A percentile compares a stretch with the other conserved stretches of the same genome.
These are phyloP conservation scores for Hyperoplus immaculatus DNA, from an alignment of 2,797 vertebrate species.

Conservation along the genomic window DNA sequence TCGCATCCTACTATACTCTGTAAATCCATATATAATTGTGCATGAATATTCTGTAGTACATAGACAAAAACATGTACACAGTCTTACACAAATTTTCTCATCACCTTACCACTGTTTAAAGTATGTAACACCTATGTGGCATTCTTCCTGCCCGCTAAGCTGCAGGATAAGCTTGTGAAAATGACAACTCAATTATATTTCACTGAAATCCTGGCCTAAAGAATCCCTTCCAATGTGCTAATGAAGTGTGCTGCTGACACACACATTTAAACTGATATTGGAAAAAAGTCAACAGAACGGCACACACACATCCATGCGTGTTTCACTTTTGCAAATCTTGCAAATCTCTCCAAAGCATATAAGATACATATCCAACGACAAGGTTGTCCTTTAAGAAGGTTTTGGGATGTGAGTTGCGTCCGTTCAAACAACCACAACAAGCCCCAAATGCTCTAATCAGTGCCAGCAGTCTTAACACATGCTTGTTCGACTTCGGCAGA, in stretches of 20 bases:
- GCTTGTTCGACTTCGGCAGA: conserved; percentile 60
- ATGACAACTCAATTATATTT: conserved; percentile 64
- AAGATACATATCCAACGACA: conserved; percentile 47
- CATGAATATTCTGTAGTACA: neutral
- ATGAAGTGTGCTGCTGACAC: conserved; percentile 23
- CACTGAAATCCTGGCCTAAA: conserved; percentile 45
- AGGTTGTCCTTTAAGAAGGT: conserved; percentile 60
- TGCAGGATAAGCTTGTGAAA: conserved; percentile 58
- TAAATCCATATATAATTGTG: neutral
- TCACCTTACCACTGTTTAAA: conserved; percentile 16
- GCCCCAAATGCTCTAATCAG: conserved; percentile 72
- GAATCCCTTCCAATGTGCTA: conserved; percentile 44
- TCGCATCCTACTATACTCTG: neutral
- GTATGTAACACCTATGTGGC: conserved; percentile 55
- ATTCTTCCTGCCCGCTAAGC: conserved; percentile 51
- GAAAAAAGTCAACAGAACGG: conserved; percentile 19
- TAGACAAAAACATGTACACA: neutral
- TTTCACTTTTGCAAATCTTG: conserved; percentile 57
- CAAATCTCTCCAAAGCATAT: conserved; percentile 48
- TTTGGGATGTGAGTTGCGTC: conserved; percentile 64
- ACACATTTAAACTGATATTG: conserved; percentile 18
- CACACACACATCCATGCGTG: neutral
- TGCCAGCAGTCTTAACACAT: conserved; percentile 62
- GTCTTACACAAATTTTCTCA: conserved; percentile 10
- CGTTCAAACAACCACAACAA: conserved; percentile 76